Evolutionary conservation across 2,888 invertebrate species (phyloP).

Genomic region (Mechanitis messenoides): DNA sequence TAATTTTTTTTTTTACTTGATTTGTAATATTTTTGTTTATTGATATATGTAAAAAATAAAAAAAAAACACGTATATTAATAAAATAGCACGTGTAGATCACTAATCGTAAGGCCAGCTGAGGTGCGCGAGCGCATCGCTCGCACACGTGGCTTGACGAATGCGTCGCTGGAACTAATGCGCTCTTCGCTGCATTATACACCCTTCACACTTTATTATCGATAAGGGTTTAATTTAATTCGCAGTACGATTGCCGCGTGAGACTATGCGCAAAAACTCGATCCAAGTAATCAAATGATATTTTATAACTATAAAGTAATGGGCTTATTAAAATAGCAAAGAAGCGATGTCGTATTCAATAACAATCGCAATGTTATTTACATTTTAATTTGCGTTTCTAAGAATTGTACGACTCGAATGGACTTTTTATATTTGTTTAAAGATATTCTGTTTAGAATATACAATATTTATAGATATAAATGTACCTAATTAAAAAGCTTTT

Average conservation of each 20-base stretch:
- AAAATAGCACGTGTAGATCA: too few relatives aligned
- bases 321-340: constrained; percentile 1
- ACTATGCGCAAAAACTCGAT: constrained; percentile 13
- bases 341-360: not conserved
- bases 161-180: constrained; percentile 34
- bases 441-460: too few relatives aligned
- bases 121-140: constrained; percentile 15
- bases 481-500: too few relatives aligned
- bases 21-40: too few relatives aligned
- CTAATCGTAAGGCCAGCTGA: too few relatives aligned
- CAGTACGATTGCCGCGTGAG: constrained; percentile 15
- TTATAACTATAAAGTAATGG: constrained; percentile 3
- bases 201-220: constrained; percentile 28
- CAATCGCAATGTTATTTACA: not conserved
- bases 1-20: too few relatives aligned
- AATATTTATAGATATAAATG: too few relatives aligned
- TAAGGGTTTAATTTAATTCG: constrained; percentile 22
- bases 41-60: too few relatives aligned
- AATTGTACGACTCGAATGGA: not conserved
- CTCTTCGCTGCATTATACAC: constrained; percentile 21
- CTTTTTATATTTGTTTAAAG: too few relatives aligned
- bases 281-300: constrained; percentile 5
- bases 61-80: too few relatives aligned
- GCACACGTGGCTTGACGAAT: constrained; percentile 56
- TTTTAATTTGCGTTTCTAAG: not conserved